These are phyloP conservation scores for Scrobipalpa atriplicella DNA, from an alignment of 2,888 invertebrate genomes.

Conservation along the genomic window DNA sequence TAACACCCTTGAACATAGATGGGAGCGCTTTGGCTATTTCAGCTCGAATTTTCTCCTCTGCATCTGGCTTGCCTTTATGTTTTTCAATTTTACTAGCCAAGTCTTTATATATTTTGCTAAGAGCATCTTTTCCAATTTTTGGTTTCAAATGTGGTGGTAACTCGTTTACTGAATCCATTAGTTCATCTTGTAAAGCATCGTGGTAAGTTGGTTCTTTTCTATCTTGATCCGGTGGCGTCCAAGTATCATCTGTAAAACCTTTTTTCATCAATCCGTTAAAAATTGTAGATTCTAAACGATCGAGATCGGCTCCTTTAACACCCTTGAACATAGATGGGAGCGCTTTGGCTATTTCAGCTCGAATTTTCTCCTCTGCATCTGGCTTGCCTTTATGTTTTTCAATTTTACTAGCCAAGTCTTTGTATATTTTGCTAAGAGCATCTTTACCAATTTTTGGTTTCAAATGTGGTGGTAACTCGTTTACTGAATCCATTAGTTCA, in stretches of 20 bases:
- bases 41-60: slow-evolving; percentile 30
- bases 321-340: slow-evolving; percentile 31
- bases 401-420: slow-evolving; percentile 17
- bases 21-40: slow-evolving; percentile 33
- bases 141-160: slow-evolving; percentile 32
- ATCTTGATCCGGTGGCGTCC: neutral
- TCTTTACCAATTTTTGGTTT: neutral
- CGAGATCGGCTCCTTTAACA: slow-evolving; percentile 30
- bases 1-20: slow-evolving; percentile 27
- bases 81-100: slow-evolving; percentile 35
- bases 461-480: neutral
- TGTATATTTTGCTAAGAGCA: neutral
- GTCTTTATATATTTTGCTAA: slow-evolving; percentile 32
- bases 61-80: slow-evolving; percentile 30
- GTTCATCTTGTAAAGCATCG: slow-evolving; percentile 37
- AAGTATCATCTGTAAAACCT: slow-evolving; percentile 32
- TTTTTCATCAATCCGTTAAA: slow-evolving; percentile 33
- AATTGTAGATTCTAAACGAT: slow-evolving; percentile 33
- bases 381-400: slow-evolving; percentile 28
- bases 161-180: slow-evolving; percentile 38
- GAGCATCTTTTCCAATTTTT: slow-evolving; percentile 27
- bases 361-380: slow-evolving; percentile 31
- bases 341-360: slow-evolving; percentile 31
- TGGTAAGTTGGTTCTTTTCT: slow-evolving; percentile 28
- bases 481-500: neutral